Conservation (phyloP, 2,113 vertebrate genomes). For the Emydocephalus ijimae region DNA sequence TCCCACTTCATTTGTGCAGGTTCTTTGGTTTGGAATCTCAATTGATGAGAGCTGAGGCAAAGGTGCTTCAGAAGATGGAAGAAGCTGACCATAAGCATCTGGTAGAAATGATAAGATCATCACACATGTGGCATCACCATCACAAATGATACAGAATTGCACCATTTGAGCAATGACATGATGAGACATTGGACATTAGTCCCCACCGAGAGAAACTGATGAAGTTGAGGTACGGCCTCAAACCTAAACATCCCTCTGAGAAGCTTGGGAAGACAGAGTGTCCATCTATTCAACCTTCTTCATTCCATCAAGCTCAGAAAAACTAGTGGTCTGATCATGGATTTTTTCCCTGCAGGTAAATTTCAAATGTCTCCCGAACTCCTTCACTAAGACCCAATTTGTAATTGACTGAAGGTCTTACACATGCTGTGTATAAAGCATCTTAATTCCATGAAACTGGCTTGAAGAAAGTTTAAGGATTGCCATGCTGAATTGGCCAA, state of each 20-base stretch:
- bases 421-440: no score
- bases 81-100: neutral
- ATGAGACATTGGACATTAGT: neutral
- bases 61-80: neutral
- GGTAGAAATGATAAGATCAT: neutral
- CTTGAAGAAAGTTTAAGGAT: no score
- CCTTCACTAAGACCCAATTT: neutral
- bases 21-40: neutral
- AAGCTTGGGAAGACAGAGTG: neutral
- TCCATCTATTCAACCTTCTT: neutral
- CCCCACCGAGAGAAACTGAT: neutral
- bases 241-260: no score
- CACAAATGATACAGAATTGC: neutral
- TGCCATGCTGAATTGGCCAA: no score
- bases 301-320: neutral
- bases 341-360: neutral
- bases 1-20: neutral
- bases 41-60: neutral
- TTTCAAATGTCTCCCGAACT: rapidly evolving
- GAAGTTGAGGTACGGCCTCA: neutral
- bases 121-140: neutral
- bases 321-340: rapidly evolving
- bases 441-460: no score
- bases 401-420: neutral
- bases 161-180: neutral